Evolutionary conservation across 2,797 vertebrate genomes (phyloP), one percentile per base, ranked within the genome.

Genomic region (Acanthiza pusilla): DNA sequence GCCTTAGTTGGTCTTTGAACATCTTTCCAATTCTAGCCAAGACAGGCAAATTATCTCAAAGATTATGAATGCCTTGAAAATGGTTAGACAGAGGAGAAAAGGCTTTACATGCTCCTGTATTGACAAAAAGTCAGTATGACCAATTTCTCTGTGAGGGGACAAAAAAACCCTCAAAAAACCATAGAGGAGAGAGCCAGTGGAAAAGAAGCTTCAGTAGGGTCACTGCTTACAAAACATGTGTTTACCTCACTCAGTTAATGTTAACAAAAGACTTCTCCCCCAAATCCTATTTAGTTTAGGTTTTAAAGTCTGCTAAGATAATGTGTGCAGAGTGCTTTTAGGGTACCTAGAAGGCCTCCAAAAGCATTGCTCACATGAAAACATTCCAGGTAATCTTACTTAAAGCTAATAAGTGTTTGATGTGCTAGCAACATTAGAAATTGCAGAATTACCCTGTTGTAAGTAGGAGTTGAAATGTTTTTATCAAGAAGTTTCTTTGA

Each of bases 141-240:
- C 3, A 15, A 5, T 29, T 83, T 51, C 27, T 53, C 20, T 76
- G 5, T 12, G 16, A 40, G 27, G 7, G 3, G 6, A 1, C 0
- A 34, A 27, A 16, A 48, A 27, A 21, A 7, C 0, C 1, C 17
- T 13, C 7, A 1, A 21, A 25, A 55, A 27, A 22, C 34, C 5
- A 1, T 45, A 11, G 2, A 15, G 32, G 54, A 81, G 36, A 47
- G 14, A 38, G 6, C 4, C 36, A 42, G 30, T 51, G 60, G 55
- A 61, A 66, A 62, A 72, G 13, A 47, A 30, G 32, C 34, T 91
- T 68, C n/a, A 2, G 23, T 43, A n/a, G 48, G 32, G 11, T 80
- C 36, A 25, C n/a, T 83, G 78, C 76, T 88, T 62, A 45, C 16
- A 55, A 60, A 27, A 60, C 10, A 50, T 50, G 51, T 54, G 51